A percentile compares a stretch with the other conserved stretches of the same genome.
Conservation (phyloP, 2,888 invertebrate genomes). For the Heteromyza rotundicornis region DNA sequence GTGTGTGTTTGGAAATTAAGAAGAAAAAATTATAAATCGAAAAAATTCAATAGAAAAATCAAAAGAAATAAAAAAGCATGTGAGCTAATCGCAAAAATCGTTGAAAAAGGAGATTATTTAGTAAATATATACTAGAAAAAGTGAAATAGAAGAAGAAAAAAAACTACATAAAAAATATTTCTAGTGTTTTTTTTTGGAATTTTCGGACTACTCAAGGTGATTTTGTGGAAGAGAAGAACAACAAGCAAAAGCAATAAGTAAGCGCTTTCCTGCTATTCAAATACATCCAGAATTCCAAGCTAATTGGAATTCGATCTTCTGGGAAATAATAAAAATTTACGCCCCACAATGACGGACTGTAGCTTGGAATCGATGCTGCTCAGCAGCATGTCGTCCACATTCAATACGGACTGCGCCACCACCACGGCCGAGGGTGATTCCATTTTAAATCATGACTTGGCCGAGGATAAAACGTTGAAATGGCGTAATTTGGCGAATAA, state of each 20-base stretch:
- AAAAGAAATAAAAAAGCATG: conserved; percentile 9
- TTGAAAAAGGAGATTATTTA: neutral
- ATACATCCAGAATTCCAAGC: no score
- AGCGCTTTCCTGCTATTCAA: no score
- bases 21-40: neutral
- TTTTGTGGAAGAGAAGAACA: no score
- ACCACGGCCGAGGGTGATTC: conserved; percentile 50
- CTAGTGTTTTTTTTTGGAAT: no score
- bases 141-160: no score
- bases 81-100: conserved; percentile 11
- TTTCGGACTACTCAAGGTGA: no score
- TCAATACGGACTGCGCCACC: conserved; percentile 56
- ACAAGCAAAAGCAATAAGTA: no score
- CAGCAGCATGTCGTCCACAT: conserved; percentile 58
- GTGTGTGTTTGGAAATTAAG: neutral
- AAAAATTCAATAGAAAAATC: neutral
- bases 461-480: conserved; percentile 61
- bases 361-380: conserved; percentile 55
- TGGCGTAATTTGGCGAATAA: conserved; percentile 62
- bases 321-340: no score
- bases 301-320: no score
- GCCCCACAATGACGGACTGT: conserved; percentile 57
- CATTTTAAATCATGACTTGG: conserved; percentile 51
- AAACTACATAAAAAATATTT: no score
- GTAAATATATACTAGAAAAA: no score